These are phyloP conservation scores for Drosophila multiciliata DNA, from an alignment of 2,888 invertebrate species.

Conservation along the genomic window DNA sequence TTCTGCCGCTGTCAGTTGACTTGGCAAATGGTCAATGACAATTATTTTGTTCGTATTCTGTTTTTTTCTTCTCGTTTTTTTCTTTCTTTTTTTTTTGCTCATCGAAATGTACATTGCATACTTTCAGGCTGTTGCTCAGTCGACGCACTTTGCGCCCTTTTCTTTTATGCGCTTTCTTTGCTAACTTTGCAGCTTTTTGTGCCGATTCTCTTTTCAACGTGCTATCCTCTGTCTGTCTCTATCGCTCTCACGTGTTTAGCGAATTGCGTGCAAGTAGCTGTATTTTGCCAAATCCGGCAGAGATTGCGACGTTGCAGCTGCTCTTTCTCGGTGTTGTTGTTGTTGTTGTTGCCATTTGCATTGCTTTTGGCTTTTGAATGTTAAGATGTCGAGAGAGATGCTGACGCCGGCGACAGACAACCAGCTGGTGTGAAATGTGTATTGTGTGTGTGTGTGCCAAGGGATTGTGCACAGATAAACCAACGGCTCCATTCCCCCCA, in stretches of 20 bases:
- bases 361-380: constrained; percentile 72
- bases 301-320: constrained; percentile 60
- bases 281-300: constrained; percentile 76
- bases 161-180: constrained; percentile 14
- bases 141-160: constrained; percentile 50
- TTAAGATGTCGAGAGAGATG: constrained; percentile 78
- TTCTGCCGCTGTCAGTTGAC: constrained; percentile 45
- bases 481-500: neutral
- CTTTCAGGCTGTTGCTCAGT: constrained; percentile 62
- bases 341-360: constrained; percentile 67
- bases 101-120: constrained; percentile 47
- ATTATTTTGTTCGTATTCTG: neutral
- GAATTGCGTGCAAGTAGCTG: constrained; percentile 76
- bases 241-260: constrained; percentile 18
- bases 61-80: constrained; percentile 1
- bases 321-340: constrained; percentile 64
- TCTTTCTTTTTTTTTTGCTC: neutral
- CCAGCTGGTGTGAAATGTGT: constrained; percentile 69
- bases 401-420: constrained; percentile 50
- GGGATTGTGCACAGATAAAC: constrained; percentile 57
- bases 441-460: constrained; percentile 52
- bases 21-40: constrained; percentile 68
- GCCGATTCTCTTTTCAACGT: neutral
- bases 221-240: constrained; percentile 13
- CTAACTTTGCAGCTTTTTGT: constrained; percentile 18